Base-by-base conservation (phyloP, 2,797 vertebrate species). In the Yasuhikotakia modesta region DNA sequence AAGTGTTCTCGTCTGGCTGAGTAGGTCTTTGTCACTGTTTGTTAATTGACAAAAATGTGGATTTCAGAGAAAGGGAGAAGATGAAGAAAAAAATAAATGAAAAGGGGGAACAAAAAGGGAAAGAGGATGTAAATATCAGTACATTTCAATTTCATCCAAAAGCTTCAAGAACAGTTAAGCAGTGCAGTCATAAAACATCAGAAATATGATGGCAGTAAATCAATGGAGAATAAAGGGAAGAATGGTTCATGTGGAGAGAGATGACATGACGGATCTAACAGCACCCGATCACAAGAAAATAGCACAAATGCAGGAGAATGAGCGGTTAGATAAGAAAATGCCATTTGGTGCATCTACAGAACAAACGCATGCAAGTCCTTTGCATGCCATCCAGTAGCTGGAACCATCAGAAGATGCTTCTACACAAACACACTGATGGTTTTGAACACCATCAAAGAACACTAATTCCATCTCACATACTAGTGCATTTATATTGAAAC, bases 61-160 rank as follows among this genome's bases (percentile, higher is more conserved):
- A 91, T 92, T 81, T 88, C n/a, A n/a, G n/a, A n/a, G n/a, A n/a
- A n/a, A 16, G 89, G 90, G 83, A 90, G 82, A 88, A 81, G 88
- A 88, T 93, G 89, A n/a, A n/a, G n/a, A n/a, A 92, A 87, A 88
- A 81, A 86, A 84, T 70, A 79, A 91, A 90, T 91, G 87, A 81
- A 87, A 87, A 87, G 88, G 88, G 95, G 86, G 90, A 92, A 93
- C 86, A 92, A 91, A 93, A 92, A 92, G 90, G 94, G 83, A 94
- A 95, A 96, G 95, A 95, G 97, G 95, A 97, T 96, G 96, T 99
- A 96, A 98, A 96, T 97, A 98, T 95, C 93, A 94, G 93, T 94
- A 93, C 93, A 83, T 83, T 92, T 89, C 88, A 91, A 93, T 93
- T 92, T 94, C 90, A n/a, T n/a, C n/a, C n/a, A n/a, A 87, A 84